These are phyloP conservation scores for Drosophila guanche DNA, from an alignment of 1,140 invertebrate genomes.

Conservation along the genomic window DNA sequence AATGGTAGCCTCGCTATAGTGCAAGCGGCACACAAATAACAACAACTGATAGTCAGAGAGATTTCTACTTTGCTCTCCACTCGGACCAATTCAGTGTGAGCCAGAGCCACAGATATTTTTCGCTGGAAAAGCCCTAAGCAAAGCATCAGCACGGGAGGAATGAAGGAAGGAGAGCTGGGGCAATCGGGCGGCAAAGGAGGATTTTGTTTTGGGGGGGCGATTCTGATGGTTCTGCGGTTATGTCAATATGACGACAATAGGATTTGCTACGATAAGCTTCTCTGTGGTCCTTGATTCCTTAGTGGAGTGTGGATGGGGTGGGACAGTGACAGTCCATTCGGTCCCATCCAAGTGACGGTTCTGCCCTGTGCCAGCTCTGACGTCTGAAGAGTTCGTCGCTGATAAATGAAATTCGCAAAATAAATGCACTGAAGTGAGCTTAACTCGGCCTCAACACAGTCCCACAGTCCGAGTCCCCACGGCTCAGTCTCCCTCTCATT, in stretches of 20 bases:
- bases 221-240: slow-evolving; percentile 59
- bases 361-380: slow-evolving; percentile 16
- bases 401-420: slow-evolving; percentile 78
- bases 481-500: slow-evolving; percentile 9
- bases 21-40: slow-evolving; percentile 1
- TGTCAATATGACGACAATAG: slow-evolving; percentile 81
- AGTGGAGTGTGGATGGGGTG: slow-evolving; percentile 6
- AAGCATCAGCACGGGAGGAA: slow-evolving; percentile 13
- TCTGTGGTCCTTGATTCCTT: slow-evolving; percentile 60
- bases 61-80: slow-evolving; percentile 7
- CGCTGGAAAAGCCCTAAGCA: slow-evolving; percentile 39
- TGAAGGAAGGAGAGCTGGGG: neutral
- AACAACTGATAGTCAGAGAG: slow-evolving; percentile 35
- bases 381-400: slow-evolving; percentile 53
- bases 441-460: slow-evolving; percentile 11
- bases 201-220: slow-evolving; percentile 46
- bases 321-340: neutral
- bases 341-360: neutral
- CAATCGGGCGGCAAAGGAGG: slow-evolving; percentile 20
- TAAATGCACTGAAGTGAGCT: slow-evolving; percentile 71
- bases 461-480: neutral
- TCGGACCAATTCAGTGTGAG: slow-evolving; percentile 34
- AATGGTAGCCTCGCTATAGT: no score
- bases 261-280: slow-evolving; percentile 75
- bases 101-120: slow-evolving; percentile 59